A percentile compares a stretch with the other conserved stretches of the same genome.
Conservation (phyloP, 2,113 vertebrate species). For the Lamprologus speciosus region DNA sequence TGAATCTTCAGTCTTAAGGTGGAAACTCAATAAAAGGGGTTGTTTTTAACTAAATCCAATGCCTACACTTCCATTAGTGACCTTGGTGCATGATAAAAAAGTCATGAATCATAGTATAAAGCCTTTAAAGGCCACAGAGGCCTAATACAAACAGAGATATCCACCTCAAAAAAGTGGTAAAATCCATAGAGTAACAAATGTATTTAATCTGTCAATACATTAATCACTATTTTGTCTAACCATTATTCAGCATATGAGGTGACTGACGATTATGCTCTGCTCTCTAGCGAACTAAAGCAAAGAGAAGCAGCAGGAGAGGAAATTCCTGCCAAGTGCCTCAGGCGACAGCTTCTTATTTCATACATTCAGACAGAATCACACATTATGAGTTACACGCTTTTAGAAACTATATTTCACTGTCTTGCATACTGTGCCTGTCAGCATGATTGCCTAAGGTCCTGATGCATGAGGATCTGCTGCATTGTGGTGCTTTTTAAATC, state of each 20-base stretch:
- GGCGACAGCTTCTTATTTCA: background rate
- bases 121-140: background rate
- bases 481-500: background rate
- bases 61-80: background rate
- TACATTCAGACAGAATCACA: background rate
- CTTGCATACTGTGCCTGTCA: background rate
- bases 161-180: background rate
- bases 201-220: background rate
- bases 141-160: background rate
- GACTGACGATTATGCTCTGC: background rate
- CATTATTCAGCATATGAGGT: background rate
- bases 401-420: background rate
- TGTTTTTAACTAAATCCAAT: background rate
- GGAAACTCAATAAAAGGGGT: background rate
- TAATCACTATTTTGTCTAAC: background rate
- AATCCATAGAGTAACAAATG: background rate
- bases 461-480: constrained; percentile 10
- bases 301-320: background rate
- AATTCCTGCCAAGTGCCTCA: background rate
- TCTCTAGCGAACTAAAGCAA: background rate
- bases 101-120: background rate
- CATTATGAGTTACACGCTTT: background rate
- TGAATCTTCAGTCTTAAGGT: background rate
- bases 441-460: background rate
- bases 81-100: background rate